Percentiles rank a stretch among this genome's conserved stretches.
Evolutionary conservation across 2,888 invertebrate genomes (phyloP).

Genomic region (Blastobasis adustella): DNA sequence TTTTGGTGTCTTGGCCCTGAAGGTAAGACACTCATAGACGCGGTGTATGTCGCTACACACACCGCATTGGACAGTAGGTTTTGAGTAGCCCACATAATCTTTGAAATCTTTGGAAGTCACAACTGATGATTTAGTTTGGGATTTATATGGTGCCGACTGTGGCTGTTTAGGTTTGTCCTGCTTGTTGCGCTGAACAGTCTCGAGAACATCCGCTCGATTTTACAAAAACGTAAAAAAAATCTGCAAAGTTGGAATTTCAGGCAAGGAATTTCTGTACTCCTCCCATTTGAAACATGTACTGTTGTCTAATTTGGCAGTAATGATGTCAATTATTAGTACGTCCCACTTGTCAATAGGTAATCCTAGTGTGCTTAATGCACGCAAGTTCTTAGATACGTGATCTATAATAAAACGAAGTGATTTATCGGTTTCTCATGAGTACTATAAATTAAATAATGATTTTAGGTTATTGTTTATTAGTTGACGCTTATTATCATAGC

Average conservation of each 20-base stretch:
- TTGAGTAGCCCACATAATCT: too few relatives aligned
- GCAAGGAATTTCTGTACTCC: constrained; percentile 3
- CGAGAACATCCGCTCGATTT: constrained; percentile 7
- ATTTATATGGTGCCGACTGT: background rate
- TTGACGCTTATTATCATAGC: too few relatives aligned
- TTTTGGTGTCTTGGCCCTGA: background rate
- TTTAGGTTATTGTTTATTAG: too few relatives aligned
- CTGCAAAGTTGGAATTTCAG: constrained; percentile 5
- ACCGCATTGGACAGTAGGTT: too few relatives aligned
- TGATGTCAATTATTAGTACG: constrained; percentile 5
- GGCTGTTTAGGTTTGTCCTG: too few relatives aligned
- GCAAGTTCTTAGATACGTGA: constrained; percentile 2
- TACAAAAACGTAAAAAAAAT: constrained; percentile 5
- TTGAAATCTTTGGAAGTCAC: background rate
- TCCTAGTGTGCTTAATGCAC: constrained; percentile 7
- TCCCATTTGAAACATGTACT: constrained; percentile 8
- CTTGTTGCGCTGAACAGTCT: constrained; percentile 1
- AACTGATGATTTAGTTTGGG: background rate
- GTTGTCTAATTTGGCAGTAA: constrained; percentile 4
- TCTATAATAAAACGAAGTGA: too few relatives aligned
- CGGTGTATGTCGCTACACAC: background rate
- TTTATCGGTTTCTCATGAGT: too few relatives aligned
- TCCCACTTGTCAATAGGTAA: constrained; percentile 8
- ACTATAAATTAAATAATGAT: too few relatives aligned
- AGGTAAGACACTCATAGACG: background rate